phyloP scores from a whole-genome alignment of 2,797 vertebrate species.

The Tragelaphus oryx region DNA sequence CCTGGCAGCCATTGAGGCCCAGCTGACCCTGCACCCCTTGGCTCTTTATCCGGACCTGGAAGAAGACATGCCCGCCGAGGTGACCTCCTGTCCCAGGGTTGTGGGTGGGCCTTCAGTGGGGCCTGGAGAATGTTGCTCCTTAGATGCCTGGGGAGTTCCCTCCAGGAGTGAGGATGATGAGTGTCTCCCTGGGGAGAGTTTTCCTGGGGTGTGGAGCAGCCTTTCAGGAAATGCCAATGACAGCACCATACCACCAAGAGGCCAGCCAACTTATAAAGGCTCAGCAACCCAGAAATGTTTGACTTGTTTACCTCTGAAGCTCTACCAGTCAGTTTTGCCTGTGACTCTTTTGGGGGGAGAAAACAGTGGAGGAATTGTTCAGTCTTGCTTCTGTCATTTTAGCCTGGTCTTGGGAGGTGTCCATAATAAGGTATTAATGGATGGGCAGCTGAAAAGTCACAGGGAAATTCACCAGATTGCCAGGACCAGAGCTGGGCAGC shows the following conservation, averaged over 20 bases:
- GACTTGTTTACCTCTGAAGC: background rate
- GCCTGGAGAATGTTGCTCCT: background rate
- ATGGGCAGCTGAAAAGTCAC: background rate
- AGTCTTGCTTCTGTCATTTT: background rate
- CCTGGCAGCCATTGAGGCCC: constrained; percentile 73
- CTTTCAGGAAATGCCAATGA: background rate
- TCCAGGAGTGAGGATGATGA: fast-evolving
- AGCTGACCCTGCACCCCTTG: constrained; percentile 76
- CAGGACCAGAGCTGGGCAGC: background rate
- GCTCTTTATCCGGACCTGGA: constrained; percentile 76
- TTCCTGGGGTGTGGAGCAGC: background rate
- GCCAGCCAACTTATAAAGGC: background rate
- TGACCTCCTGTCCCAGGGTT: constrained; percentile 51
- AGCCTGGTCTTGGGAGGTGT: background rate
- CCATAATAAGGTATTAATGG: background rate
- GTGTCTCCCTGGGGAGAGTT: background rate
- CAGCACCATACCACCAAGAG: fast-evolving
- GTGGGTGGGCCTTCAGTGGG: background rate
- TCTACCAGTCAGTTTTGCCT: background rate
- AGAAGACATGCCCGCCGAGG: constrained; percentile 79
- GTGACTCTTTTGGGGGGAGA: background rate
- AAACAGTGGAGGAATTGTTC: background rate
- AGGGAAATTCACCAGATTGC: background rate
- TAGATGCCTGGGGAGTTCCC: background rate
- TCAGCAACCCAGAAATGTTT: no score